These are phyloP conservation scores for Tanypteryx hageni DNA, from an alignment of 2,888 invertebrate genomes.

Conservation along the genomic window DNA sequence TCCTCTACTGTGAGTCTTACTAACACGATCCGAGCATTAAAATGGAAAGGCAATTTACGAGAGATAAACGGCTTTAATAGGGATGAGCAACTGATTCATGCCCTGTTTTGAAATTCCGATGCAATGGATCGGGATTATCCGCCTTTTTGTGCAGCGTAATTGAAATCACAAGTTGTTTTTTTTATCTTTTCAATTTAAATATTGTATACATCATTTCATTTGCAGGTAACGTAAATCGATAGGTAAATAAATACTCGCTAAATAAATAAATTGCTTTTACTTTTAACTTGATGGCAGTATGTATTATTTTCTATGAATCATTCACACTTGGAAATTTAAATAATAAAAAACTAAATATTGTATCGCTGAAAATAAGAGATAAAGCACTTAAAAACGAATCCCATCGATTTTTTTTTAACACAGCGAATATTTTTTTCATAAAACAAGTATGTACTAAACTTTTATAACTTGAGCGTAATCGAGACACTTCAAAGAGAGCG, in stretches of 20 bases:
- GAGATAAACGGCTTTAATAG: constrained; percentile 52
- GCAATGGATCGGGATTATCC: neutral
- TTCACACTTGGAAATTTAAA: no score
- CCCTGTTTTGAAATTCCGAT: neutral
- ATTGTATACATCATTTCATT: neutral
- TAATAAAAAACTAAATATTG: no score
- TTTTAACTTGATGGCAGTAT: no score
- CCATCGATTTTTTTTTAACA: no score
- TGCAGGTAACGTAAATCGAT: neutral
- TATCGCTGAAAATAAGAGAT: no score
- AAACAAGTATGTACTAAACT: no score
- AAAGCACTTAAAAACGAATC: no score
- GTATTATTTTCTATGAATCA: no score
- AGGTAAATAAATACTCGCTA: neutral
- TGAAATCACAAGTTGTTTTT: neutral
- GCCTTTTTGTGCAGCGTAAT: neutral
- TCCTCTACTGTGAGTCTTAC: neutral
- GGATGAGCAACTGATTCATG: constrained; percentile 12
- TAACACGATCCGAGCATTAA: constrained; percentile 28
- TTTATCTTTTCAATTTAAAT: constrained; percentile 11
- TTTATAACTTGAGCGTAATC: no score
- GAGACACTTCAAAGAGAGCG: no score
- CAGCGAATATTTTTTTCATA: no score
- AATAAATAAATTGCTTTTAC: neutral
- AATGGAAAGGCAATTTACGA: constrained; percentile 17